phyloP scores from a whole-genome alignment of 2,888 invertebrate genomes.

The Thyatira batis region DNA sequence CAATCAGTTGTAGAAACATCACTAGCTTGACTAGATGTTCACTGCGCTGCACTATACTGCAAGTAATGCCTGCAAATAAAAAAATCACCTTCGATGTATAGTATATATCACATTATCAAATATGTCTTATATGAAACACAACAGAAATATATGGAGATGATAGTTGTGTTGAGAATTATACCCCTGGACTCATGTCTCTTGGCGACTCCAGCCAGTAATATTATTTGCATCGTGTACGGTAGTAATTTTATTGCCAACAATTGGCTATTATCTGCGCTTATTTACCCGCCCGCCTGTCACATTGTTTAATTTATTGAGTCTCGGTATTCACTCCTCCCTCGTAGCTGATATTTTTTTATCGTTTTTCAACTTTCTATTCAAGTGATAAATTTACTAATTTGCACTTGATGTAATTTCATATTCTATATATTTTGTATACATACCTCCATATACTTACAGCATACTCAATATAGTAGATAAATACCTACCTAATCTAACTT shows the following conservation, averaged over 20 bases:
- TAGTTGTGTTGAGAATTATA: no score
- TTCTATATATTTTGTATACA: not conserved
- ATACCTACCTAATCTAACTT: not conserved
- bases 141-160: no score
- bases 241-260: constrained; percentile 67
- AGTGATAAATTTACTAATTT: not conserved
- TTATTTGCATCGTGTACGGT: constrained; percentile 65
- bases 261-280: constrained; percentile 60
- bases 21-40: constrained; percentile 22
- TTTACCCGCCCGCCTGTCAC: constrained; percentile 60
- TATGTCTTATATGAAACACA: not conserved
- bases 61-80: no score
- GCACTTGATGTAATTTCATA: not conserved
- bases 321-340: constrained; percentile 27
- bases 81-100: no score
- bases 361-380: constrained; percentile 15
- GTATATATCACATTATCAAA: no score
- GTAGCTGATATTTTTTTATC: constrained; percentile 19
- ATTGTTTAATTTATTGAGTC: constrained; percentile 55
- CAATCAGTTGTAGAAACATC: constrained; percentile 29
- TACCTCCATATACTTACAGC: not conserved
- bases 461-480: not conserved
- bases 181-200: constrained; percentile 35
- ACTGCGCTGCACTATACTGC: constrained; percentile 5
- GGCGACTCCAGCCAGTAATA: constrained; percentile 47